Base-by-base conservation (phyloP, 2,113 vertebrate genomes). In the Chiloscyllium plagiosum region DNA sequence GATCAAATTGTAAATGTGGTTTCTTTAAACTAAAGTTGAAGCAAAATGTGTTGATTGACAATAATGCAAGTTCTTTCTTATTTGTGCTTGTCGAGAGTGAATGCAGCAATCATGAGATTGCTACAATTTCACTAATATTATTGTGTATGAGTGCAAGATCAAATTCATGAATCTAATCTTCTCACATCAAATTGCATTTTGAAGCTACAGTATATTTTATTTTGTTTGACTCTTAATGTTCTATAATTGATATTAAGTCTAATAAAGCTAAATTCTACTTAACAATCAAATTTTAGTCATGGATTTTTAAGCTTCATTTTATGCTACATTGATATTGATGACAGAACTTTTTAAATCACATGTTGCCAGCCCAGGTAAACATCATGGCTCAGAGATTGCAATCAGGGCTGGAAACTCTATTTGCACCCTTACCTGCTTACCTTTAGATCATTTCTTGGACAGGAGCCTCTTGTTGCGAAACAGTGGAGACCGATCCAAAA, bases 1-100 rank as follows among this genome's bases (percentile, higher is more conserved):
- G 86, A 89, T 33, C 26, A 50, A 89, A 89, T 56, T 61, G 4
- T 2, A 52, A 52, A 50, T 89, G 56, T 89, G 24, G 50, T 72
- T 95, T 72, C n/a, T 24, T 95, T 72, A 95, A 70, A 95, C 22
- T 47, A 26, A 42, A 70, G 42, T 95, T 95, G 56, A 95, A 47
- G 22, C 68, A 94, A 94, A 24, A 12, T 37, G 8, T 69, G 66
- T 69, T 94, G 92, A 26, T 66, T 69, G 6, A 24, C 37, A 37
- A 50, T 33, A 92, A 92, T n/a, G 13, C 56, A 92, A 66, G 61
- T 66, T n/a, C 56, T 66, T 92, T 92, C 89, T 65, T 92, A 37
- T 20, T 22, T 19, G 19, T 92, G 15, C 19, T 37, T 66, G 56
- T 66, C 56, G 8, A 92, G n/a, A 80, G 4, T 92, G 89, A n/a